Percentiles rank a stretch among this genome's conserved stretches.
phyloP scores from a whole-genome alignment of 2,797 vertebrate genomes.

The Cyprinella venusta region DNA sequence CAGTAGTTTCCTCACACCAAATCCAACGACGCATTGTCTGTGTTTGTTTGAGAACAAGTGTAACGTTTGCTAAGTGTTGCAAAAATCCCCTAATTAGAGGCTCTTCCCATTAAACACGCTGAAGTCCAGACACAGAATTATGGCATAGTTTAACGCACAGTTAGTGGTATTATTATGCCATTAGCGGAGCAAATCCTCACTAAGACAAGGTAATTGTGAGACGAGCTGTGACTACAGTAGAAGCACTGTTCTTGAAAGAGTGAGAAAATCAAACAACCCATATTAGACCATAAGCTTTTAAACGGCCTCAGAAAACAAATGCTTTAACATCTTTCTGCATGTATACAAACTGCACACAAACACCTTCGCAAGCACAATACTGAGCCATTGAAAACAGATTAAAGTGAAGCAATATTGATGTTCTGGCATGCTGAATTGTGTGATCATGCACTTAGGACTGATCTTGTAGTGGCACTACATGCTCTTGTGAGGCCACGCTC shows the following conservation, averaged over 20 bases:
- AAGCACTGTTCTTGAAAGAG: slow-evolving; percentile 29
- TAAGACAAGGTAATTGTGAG: slow-evolving; percentile 27
- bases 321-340: neutral
- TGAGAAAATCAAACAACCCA: slow-evolving; percentile 36
- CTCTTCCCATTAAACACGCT: slow-evolving; percentile 80
- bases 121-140: slow-evolving; percentile 60
- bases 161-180: slow-evolving; percentile 60
- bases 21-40: slow-evolving; percentile 65
- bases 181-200: slow-evolving; percentile 58
- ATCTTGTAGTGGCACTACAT: neutral
- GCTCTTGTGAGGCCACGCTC: slow-evolving; percentile 25
- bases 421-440: neutral
- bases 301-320: neutral
- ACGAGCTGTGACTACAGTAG: slow-evolving; percentile 15
- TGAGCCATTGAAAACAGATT: neutral
- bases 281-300: slow-evolving; percentile 13
- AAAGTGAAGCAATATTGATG: slow-evolving; percentile 27
- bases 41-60: slow-evolving; percentile 67
- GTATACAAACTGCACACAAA: slow-evolving; percentile 24
- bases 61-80: slow-evolving; percentile 62
- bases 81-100: slow-evolving; percentile 61
- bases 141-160: slow-evolving; percentile 59
- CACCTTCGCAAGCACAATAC: slow-evolving; percentile 17
- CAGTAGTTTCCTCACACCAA: slow-evolving; percentile 51
- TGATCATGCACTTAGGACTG: neutral